These are phyloP conservation scores for Micrasema longulum DNA, from an alignment of 1,140 invertebrate genomes.

Conservation along the genomic window DNA sequence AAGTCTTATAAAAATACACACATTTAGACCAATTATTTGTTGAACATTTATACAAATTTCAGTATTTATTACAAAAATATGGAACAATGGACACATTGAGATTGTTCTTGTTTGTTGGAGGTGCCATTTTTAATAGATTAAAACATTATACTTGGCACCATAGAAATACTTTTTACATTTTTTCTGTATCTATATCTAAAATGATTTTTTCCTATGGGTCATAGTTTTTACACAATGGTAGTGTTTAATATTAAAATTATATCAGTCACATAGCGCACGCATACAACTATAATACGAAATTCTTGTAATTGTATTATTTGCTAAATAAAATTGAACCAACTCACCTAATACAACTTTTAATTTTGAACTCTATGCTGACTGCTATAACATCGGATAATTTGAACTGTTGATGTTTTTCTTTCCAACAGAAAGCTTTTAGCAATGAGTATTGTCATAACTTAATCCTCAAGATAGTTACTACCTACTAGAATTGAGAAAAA, in stretches of 20 bases:
- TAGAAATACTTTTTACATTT: constrained; percentile 5
- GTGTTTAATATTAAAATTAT: constrained; percentile 37
- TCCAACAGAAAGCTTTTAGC: constrained; percentile 7
- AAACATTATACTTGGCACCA: constrained; percentile 23
- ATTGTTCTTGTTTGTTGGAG: constrained; percentile 24
- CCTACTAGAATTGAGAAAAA: not conserved
- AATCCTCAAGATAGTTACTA: constrained; percentile 15
- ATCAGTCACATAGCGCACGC: constrained; percentile 41
- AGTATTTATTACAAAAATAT: constrained; percentile 43
- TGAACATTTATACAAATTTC: constrained; percentile 36
- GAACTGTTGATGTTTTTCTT: not conserved
- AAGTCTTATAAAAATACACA: constrained; percentile 43
- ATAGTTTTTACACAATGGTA: constrained; percentile 28
- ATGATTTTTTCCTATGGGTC: constrained; percentile 21
- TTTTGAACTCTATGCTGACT: too few relatives aligned
- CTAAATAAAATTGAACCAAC: constrained; percentile 22
- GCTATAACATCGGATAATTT: too few relatives aligned
- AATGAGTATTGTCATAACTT: constrained; percentile 37
- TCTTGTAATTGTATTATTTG: constrained; percentile 23
- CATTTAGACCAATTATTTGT: constrained; percentile 32
- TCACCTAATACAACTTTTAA: not conserved
- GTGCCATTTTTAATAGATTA: constrained; percentile 23
- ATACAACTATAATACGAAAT: constrained; percentile 24
- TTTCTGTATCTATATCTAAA: constrained; percentile 20
- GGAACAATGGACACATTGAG: constrained; percentile 27